Base-by-base conservation (phyloP, 2,888 invertebrate genomes). In the Amblyjoppa fuscipennis region DNA sequence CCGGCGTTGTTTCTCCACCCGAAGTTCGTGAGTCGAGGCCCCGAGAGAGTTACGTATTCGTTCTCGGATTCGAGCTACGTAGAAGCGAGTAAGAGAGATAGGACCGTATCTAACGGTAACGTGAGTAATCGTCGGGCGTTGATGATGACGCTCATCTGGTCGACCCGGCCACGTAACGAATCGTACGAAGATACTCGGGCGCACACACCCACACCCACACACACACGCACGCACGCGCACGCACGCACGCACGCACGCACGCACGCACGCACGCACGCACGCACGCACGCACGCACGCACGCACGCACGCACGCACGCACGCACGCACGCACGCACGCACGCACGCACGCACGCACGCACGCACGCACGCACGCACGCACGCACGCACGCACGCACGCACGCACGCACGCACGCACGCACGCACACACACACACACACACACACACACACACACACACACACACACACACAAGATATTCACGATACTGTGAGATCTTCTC, bases 61-160 rank as follows among this genome's bases (percentile, higher is more conserved):
- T 84, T 82, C 71, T 69, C 69, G 53, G 66, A 51, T 38, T 34
- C 66, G 69, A 66, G 69, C 56, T 45, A 68, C 53, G 28, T 16
- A 20, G 49, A 28, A 28, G 45, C n/a, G 66, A 79, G 61, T 66
- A 51, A 81, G 41, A 51, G 53, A 69, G 64, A 78, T 71, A 76
- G 25, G 51, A 69, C 20, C 31, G 70, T 28, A 53, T 61, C 89
- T 92, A 92, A 92, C 92, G 92, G 92, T 90, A 92, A 89, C 90
- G 90, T 92, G 92, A 92, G 92, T 92, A 92, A 92, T 91, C 91
- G 91, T 87, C 84, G 86, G 70, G 69, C 73, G 61, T 73, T 31
- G 64, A 83, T 85, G 82, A 86, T 81, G 85, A 83, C 80, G 85
- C 77, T 68, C 71, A 38, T 85, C 79, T 75, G 51, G 71, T 73